These are phyloP conservation scores for Hypolimnas misippus DNA, from an alignment of 2,888 invertebrate genomes.

Conservation along the genomic window DNA sequence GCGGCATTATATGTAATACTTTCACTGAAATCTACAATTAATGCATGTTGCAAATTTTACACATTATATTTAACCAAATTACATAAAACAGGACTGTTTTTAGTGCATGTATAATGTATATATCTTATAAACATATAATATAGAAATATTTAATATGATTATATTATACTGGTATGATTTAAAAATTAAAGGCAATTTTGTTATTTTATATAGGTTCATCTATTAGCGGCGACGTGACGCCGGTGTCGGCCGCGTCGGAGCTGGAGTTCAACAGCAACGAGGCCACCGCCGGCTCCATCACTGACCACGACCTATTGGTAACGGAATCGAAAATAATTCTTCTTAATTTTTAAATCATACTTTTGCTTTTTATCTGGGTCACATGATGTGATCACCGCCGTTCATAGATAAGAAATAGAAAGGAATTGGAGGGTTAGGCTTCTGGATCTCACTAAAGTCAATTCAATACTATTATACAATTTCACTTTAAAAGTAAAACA, in stretches of 20 bases:
- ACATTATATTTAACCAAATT: background rate
- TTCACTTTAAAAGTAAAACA: background rate
- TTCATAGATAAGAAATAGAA: too few species aligned
- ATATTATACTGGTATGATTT: too few species aligned
- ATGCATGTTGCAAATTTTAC: conserved; percentile 14
- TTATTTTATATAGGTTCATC: conserved; percentile 67
- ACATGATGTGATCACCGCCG: too few species aligned
- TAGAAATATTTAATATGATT: too few species aligned
- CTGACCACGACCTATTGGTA: conserved; percentile 84
- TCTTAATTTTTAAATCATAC: background rate
- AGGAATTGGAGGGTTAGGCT: too few species aligned
- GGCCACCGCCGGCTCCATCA: conserved; percentile 87
- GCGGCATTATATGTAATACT: background rate
- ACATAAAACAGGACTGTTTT: background rate
- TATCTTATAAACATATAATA: background rate
- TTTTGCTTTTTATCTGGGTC: too few species aligned
- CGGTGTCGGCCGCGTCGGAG: conserved; percentile 87
- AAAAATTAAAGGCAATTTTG: background rate
- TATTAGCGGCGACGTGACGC: conserved; percentile 87
- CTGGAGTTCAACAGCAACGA: conserved; percentile 87
- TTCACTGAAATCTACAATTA: conserved; percentile 8
- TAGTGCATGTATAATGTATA: background rate
- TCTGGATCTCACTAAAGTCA: too few species aligned
- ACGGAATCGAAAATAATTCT: conserved; percentile 17
- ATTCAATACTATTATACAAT: background rate